Evolutionary conservation across 2,888 invertebrate species (phyloP), one percentile per base, ranked within the genome.

Genomic region (Cybosia mesomella): DNA sequence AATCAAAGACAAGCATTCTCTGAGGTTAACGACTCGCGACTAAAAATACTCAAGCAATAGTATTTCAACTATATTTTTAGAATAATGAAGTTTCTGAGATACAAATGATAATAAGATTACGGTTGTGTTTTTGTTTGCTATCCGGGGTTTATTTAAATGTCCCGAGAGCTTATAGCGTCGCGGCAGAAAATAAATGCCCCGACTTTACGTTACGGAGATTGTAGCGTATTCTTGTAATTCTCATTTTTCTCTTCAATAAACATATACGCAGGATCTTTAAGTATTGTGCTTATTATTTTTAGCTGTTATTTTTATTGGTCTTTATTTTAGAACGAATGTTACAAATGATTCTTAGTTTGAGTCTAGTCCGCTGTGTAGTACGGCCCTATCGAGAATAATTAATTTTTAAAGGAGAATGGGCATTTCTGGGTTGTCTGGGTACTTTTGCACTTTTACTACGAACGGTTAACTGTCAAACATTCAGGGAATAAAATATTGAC

Each of bases 1-100:
- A 79, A 68, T 68, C 54, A 11, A 64, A 74, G 73, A 74, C 71
- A 72, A 63, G 68, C 73, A 71, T 67, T 68, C 61, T 63, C 64
- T 24, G 66, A 63, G 80, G 80, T 74, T 77, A 79, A 74, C 59
- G 80, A 79, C 80, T 64, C 69, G 18, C 0, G 49, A 59, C 77
- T 76, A 80, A 77, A 80, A 82, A 82, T 82, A 80, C 67, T 58
- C 59, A 70, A 53, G 68, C 61, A 39, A 70, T 72, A 74, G 73
- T 71, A 70, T 67, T 70, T 49, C 58, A 24, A 65, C 49, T 57
- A 71, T 62, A 49, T 67, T 72, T 79, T 73, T 68, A 80, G 67
- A 68, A 36, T 34, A 64, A 67, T 71, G 58, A 70, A 70, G 49
- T 67, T 63, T 68, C 28, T 65, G 58, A 70, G 66, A 59, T 59